These are phyloP conservation scores for Carcina quercana DNA, from an alignment of 2,888 invertebrate genomes.

Conservation along the genomic window DNA sequence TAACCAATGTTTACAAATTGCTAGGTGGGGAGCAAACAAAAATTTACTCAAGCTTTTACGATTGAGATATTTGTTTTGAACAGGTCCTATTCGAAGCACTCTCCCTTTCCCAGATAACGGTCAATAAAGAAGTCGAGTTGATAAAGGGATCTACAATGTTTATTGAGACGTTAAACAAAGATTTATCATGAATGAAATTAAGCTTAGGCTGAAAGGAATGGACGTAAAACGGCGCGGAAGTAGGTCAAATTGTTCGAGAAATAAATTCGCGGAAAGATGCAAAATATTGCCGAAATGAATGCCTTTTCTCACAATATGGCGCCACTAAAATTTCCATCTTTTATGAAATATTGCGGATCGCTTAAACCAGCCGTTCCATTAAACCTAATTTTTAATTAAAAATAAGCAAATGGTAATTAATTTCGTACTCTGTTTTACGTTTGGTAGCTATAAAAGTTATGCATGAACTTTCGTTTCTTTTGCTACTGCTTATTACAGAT, in stretches of 20 bases:
- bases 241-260: constrained; percentile 52
- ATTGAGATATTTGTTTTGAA: constrained; percentile 48
- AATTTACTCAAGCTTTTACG: constrained; percentile 27
- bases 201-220: not conserved
- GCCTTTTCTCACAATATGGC: constrained; percentile 68
- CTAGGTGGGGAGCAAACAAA: constrained; percentile 37
- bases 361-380: constrained; percentile 50
- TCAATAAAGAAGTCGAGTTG: constrained; percentile 8
- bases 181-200: constrained; percentile 2
- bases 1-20: constrained; percentile 67
- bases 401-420: constrained; percentile 65
- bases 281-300: constrained; percentile 61
- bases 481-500: no score
- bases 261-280: constrained; percentile 59
- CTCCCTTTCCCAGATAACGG: constrained; percentile 11
- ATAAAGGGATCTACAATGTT: constrained; percentile 4
- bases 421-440: no score
- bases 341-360: constrained; percentile 68
- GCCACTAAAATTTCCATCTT: constrained; percentile 69
- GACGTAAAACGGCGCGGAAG: constrained; percentile 32
- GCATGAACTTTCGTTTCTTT: no score
- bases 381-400: constrained; percentile 69
- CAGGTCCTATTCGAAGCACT: constrained; percentile 35
- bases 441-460: no score
- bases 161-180: constrained; percentile 2